A percentile compares a stretch with the other conserved stretches of the same genome.
Conservation (phyloP, 1,140 invertebrate species). For the Dufourea novaeangliae region DNA sequence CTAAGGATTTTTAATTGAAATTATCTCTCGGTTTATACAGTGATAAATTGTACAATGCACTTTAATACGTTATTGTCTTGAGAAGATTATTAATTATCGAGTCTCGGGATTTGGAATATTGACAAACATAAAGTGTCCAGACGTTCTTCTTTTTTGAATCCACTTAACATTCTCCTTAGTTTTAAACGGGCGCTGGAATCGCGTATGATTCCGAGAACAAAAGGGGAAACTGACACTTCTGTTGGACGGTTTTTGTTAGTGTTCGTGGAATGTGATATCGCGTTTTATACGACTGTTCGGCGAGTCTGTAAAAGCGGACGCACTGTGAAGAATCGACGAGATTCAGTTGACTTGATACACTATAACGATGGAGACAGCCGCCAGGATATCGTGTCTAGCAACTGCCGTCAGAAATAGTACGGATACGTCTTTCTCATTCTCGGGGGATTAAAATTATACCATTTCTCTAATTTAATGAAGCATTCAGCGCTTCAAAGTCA, state of each 20-base stretch:
- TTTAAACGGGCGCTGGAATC: not conserved
- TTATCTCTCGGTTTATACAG: no score
- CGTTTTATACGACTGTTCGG: not conserved
- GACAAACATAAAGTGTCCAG: not conserved
- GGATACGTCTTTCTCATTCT: not conserved
- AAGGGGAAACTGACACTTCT: not conserved
- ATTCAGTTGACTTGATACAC: conserved; percentile 14
- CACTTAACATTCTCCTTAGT: not conserved
- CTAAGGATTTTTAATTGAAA: not conserved
- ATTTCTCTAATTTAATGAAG: not conserved
- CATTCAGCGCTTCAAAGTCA: not conserved
- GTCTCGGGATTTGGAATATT: no score
- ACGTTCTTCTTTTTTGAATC: not conserved
- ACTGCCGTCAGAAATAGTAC: not conserved
- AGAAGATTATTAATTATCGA: no score
- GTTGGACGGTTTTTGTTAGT: not conserved
- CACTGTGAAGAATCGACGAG: not conserved
- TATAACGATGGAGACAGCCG: not conserved
- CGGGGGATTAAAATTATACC: not conserved
- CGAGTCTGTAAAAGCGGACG: not conserved
- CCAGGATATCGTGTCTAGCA: not conserved
- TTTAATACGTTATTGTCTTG: not conserved
- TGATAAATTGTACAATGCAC: no score
- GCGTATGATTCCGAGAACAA: not conserved
- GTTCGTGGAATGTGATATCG: not conserved